A percentile compares a stretch with the other conserved stretches of the same genome.
These are phyloP conservation scores for Chesias legatella DNA, from an alignment of 2,888 invertebrate genomes.

Conservation along the genomic window DNA sequence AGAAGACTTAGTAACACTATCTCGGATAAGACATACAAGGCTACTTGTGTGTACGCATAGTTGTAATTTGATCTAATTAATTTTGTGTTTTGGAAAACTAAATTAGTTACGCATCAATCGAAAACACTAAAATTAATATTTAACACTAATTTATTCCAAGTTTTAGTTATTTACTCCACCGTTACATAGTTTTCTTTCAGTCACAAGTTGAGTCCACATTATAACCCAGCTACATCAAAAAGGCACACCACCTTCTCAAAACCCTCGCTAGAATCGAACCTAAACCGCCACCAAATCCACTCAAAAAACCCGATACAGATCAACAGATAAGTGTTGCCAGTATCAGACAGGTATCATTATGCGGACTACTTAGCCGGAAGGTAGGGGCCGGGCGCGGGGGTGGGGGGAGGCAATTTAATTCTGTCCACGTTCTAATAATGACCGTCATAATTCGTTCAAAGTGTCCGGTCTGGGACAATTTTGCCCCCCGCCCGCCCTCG, in stretches of 20 bases:
- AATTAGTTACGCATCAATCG: no score
- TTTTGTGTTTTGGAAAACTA: no score
- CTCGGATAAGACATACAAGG: no score
- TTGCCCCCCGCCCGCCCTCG: conserved; percentile 55
- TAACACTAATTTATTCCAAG: no score
- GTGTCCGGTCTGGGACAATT: conserved; percentile 81
- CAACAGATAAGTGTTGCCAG: conserved; percentile 62
- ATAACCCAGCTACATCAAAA: conserved; percentile 1
- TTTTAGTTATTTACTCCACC: no score
- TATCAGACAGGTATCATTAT: conserved; percentile 78
- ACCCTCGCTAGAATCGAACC: conserved; percentile 5
- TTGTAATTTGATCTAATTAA: no score
- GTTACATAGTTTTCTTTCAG: no score
- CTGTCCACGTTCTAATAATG: conserved; percentile 83
- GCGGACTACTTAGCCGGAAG: conserved; percentile 75
- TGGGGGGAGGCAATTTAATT: conserved; percentile 80
- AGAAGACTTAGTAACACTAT: no score
- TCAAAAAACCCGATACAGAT: conserved; percentile 26
- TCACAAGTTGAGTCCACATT: no score
- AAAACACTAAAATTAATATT: no score
- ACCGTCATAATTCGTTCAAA: conserved; percentile 83
- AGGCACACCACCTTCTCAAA: not conserved
- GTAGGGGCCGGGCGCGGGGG: conserved; percentile 40
- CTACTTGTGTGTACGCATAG: no score
- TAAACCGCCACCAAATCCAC: conserved; percentile 13